A percentile compares a stretch with the other conserved stretches of the same genome.
Conservation (phyloP, 2,888 invertebrate species). For the Trichopria drosophilae region DNA sequence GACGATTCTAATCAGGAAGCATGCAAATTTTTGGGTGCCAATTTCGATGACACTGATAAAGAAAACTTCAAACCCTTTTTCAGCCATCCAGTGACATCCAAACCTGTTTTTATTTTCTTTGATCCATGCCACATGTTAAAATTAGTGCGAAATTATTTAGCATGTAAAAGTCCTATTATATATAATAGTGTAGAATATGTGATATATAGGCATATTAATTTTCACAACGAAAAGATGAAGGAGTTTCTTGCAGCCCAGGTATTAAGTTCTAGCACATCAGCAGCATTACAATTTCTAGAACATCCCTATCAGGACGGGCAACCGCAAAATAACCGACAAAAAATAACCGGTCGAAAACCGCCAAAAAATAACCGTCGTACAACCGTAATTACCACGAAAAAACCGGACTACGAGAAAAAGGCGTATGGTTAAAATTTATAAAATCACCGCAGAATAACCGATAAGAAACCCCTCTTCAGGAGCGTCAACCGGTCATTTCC, state of each 20-base stretch:
- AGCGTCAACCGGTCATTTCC: too few relatives aligned
- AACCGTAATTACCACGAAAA: too few relatives aligned
- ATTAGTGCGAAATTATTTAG: slow-evolving; percentile 19
- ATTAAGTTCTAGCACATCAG: slow-evolving; percentile 34
- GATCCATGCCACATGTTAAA: slow-evolving; percentile 21
- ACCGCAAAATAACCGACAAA: too few relatives aligned
- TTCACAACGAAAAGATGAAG: slow-evolving; percentile 36
- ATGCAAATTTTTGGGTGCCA: slow-evolving; percentile 13
- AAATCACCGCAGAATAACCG: too few relatives aligned
- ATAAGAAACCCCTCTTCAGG: too few relatives aligned
- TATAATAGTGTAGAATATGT: slow-evolving; percentile 28
- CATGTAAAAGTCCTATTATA: slow-evolving; percentile 16
- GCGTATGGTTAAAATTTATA: too few relatives aligned
- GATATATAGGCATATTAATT: too few relatives aligned
- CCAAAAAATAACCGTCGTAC: too few relatives aligned
- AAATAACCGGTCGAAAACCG: too few relatives aligned
- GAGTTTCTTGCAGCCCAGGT: slow-evolving; percentile 35
- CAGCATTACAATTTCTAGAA: slow-evolving; percentile 29
- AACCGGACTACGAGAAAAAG: too few relatives aligned
- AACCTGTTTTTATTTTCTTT: too few relatives aligned
- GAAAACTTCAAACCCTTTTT: slow-evolving; percentile 12
- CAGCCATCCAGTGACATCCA: slow-evolving; percentile 13
- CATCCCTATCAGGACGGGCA: slow-evolving; percentile 23
- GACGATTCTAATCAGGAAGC: slow-evolving; percentile 13
- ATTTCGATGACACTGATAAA: slow-evolving; percentile 10